A percentile compares a stretch with the other conserved stretches of the same genome.
Conservation (phyloP, 2,797 vertebrate species). For the Artibeus jamaicensis region DNA sequence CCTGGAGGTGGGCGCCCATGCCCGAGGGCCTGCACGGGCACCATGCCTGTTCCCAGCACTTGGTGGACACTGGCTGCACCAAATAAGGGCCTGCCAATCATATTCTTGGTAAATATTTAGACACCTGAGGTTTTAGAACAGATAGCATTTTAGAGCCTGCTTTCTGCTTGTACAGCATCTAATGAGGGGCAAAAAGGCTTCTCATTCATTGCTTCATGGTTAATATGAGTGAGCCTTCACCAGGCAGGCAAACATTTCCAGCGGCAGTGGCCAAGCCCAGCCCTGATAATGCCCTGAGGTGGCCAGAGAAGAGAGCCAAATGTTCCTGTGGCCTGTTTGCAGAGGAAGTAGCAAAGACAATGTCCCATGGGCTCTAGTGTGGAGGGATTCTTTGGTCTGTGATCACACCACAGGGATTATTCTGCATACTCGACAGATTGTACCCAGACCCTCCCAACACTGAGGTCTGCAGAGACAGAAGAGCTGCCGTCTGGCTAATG, state of each 20-base stretch:
- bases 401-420: background rate
- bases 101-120: conserved; percentile 31
- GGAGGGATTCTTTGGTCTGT: background rate
- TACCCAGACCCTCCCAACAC: background rate
- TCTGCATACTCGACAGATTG: background rate
- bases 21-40: background rate
- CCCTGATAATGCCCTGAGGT: conserved; percentile 28
- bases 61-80: background rate
- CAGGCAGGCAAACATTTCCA: background rate
- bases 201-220: background rate
- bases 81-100: background rate
- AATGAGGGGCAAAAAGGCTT: background rate
- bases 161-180: background rate
- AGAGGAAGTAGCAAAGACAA: background rate
- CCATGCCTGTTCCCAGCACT: background rate
- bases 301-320: conserved; percentile 5
- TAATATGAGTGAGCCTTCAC: background rate
- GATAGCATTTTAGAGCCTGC: conserved; percentile 19
- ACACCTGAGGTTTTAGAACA: conserved; percentile 16
- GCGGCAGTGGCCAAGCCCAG: background rate
- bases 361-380: background rate
- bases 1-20: background rate
- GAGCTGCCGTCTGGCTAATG: background rate
- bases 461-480: background rate
- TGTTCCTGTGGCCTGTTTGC: background rate